phyloP scores from a whole-genome alignment of 2,888 invertebrate genomes.

The Napeogenes sylphis region DNA sequence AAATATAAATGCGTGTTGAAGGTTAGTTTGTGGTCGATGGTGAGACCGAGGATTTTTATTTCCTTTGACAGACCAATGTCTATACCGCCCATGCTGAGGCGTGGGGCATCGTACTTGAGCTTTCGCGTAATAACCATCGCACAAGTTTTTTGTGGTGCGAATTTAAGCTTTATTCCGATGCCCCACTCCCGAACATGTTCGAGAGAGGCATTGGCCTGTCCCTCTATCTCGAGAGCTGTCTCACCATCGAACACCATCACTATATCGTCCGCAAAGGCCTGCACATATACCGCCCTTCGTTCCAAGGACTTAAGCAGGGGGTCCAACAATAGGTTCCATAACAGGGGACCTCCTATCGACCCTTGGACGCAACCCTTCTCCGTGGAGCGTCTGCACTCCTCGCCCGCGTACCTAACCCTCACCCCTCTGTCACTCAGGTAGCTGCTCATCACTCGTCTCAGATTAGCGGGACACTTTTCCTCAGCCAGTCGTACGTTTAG shows the following conservation, averaged over 20 bases:
- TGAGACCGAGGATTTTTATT: conserved; percentile 14
- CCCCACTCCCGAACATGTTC: conserved; percentile 16
- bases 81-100: conserved; percentile 14
- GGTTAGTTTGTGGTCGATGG: conserved; percentile 12
- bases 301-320: conserved; percentile 8
- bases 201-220: conserved; percentile 14
- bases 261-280: neutral
- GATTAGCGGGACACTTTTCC: conserved; percentile 20
- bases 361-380: conserved; percentile 27
- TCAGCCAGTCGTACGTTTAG: conserved; percentile 21
- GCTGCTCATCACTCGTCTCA: neutral
- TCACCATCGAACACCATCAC: conserved; percentile 10
- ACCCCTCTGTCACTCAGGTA: conserved; percentile 21
- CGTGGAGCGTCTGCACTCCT: conserved; percentile 1
- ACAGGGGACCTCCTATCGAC: conserved; percentile 22
- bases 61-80: neutral
- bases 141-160: conserved; percentile 8
- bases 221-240: conserved; percentile 2
- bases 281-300: neutral
- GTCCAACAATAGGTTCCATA: conserved; percentile 24
- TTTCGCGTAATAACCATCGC: neutral
- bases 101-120: neutral
- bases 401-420: conserved; percentile 13
- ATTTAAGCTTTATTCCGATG: conserved; percentile 7
- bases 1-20: conserved; percentile 16